Base-by-base conservation (phyloP, 2,888 invertebrate species). In the Baccha elongata region DNA sequence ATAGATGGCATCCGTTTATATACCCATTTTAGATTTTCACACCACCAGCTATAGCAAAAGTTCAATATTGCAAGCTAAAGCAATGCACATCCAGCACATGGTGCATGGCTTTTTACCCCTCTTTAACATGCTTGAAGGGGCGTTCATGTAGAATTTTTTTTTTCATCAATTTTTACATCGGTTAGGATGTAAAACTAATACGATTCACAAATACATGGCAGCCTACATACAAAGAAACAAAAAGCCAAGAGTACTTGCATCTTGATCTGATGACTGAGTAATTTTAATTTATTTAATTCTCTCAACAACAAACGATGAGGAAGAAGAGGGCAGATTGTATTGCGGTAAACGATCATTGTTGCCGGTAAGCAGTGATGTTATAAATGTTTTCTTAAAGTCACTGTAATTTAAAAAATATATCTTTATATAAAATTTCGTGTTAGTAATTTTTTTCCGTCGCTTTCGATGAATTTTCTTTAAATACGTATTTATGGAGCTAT, bases 1-100 rank as follows among this genome's bases (percentile, higher is more conserved):
- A 83, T 73, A 79, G 74, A 84, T 46, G 84, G 84, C 68, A 84
- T 69, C 84, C 69, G 69, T 79, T 84, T 84, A 84, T 84, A 84
- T 84, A 84, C 73, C 79, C 11, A 78, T 73, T 76, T 60, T 78
- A 58, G 19, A n/a, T 83, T 78, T 83, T 83, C 78, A 73, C 83
- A 68, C 83, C 53, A 68, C 62, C 55, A 72, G 48, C 78, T 29
- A 19, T 17, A 29, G 48, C 72, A 73, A 83, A 83, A 83, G 78
- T 78, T 83, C 78, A 68, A 83, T n/a, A 4, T 78, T 73, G 78
- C 78, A 78, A 72, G 55, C 72, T 62, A 67, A 55, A 75, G 53
- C 29, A 29, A 29, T 35, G 44, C n/a, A 15, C 50, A 29, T 29
- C 17, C 1, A 55, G 35, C 58, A 40, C 40, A 58, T 37, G 65